Base-by-base conservation (phyloP, 2,888 invertebrate species). In the Macrosoma leucophasiata region DNA sequence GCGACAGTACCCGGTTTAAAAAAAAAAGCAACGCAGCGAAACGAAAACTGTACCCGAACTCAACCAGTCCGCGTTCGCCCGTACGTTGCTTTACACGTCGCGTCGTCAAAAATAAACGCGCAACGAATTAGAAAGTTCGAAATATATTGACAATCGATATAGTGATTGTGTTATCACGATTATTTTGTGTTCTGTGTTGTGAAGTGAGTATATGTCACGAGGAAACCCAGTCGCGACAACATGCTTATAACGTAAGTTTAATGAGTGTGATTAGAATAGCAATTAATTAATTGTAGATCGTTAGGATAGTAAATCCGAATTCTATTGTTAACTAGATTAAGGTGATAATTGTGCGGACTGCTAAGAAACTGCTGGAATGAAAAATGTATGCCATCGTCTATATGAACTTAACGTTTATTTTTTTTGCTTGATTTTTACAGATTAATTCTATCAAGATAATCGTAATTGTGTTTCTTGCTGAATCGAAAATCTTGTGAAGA, bases 241-340 rank as follows among this genome's bases (percentile, higher is more conserved):
- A 82, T 82, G 82, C 77, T 81, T 62, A 79, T 81, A 78, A 76
- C 78, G 82, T 82, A 58, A 79, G 81, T 77, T 59, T 52, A 46
- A 51, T 50, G 46, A 36, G 36, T 39, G 52, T 60, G 58, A 55
- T 66, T 55, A 50, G 55, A 55, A 56, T 60, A 34, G 33, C 52
- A 52, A 60, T 62, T 57, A 59, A 55, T 57, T 45, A 51, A 55
- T 35, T 48, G 39, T 55, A n/a, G n/a, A n/a, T n/a, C n/a, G n/a
- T n/a, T n/a, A n/a, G n/a, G n/a, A n/a, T n/a, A n/a, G n/a, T n/a
- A n/a, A n/a, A n/a, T n/a, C n/a, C n/a, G n/a, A n/a, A n/a, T n/a
- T n/a, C n/a, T n/a, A n/a, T n/a, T n/a, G n/a, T n/a, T n/a, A n/a
- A n/a, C n/a, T n/a, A n/a, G n/a, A n/a, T n/a, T n/a, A n/a, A n/a